These are phyloP conservation scores for Hemicordylus capensis DNA, from an alignment of 2,113 vertebrate genomes.

Conservation along the genomic window DNA sequence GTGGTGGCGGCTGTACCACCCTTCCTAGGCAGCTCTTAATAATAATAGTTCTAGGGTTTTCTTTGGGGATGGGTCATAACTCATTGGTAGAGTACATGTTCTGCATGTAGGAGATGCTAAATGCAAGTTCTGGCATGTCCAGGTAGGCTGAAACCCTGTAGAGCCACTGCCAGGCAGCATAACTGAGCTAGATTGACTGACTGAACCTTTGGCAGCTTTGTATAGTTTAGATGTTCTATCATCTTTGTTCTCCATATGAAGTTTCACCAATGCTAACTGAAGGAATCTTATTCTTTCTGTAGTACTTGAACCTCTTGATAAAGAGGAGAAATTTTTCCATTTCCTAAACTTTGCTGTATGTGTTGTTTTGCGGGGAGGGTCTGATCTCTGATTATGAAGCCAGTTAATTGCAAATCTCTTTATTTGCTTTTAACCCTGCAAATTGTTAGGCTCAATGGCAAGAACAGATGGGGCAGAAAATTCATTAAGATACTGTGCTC, in stretches of 20 bases:
- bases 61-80: too few relatives aligned
- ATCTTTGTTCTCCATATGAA: background rate
- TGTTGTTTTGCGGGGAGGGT: background rate
- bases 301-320: background rate
- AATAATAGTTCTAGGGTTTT: too few relatives aligned
- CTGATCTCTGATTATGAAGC: conserved; percentile 40
- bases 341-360: background rate
- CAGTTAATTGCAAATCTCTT: conserved; percentile 20
- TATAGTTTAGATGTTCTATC: too few relatives aligned
- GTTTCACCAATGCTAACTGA: background rate
- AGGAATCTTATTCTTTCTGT: background rate
- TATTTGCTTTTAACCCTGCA: conserved; percentile 45
- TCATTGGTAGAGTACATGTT: too few relatives aligned
- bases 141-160: too few relatives aligned
- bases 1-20: too few relatives aligned
- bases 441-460: conserved; percentile 8
- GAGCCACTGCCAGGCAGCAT: too few relatives aligned
- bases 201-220: too few relatives aligned
- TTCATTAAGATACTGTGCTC: conserved; percentile 36
- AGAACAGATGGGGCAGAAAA: conserved; percentile 23
- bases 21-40: too few relatives aligned
- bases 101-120: too few relatives aligned
- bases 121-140: too few relatives aligned
- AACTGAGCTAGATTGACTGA: too few relatives aligned
- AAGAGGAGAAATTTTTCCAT: background rate